Percentiles rank a stretch among this genome's conserved stretches.
Conservation (phyloP, 2,888 invertebrate genomes). For the Sabatieria punctata region DNA sequence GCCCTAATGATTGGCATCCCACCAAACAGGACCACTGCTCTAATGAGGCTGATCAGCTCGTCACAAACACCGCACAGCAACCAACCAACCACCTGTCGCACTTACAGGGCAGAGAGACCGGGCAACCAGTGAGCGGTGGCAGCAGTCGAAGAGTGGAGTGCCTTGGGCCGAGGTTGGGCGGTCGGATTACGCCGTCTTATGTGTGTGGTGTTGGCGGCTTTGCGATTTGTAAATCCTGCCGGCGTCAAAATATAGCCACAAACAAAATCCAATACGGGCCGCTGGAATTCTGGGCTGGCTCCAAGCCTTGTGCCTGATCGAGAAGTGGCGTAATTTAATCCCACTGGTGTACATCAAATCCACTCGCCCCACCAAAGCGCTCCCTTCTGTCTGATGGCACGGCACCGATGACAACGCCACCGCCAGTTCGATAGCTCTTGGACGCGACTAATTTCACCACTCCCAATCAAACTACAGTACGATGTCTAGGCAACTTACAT, state of each 20-base stretch:
- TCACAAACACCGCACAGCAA: neutral
- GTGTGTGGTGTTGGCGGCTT: neutral
- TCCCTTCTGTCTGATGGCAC: neutral
- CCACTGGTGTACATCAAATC: slow-evolving; percentile 5
- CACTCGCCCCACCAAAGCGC: neutral
- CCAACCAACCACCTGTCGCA: neutral
- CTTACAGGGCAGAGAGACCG: neutral
- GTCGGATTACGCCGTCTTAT: neutral
- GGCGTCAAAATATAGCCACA: slow-evolving; percentile 2
- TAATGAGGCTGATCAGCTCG: too few species aligned
- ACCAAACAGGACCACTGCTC: too few species aligned
- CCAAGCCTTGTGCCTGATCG: neutral
- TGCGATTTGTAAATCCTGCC: slow-evolving; percentile 2
- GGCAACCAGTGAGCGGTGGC: neutral
- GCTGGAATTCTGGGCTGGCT: neutral
- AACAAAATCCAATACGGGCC: slow-evolving; percentile 6
- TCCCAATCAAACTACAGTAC: too few species aligned
- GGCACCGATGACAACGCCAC: too few species aligned
- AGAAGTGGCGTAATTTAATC: slow-evolving; percentile 8
- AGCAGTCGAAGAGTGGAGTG: neutral
- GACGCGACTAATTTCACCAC: too few species aligned
- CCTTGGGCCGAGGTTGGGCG: slow-evolving; percentile 3
- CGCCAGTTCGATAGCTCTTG: too few species aligned
- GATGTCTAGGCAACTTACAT: too few species aligned
- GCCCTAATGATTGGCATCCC: too few species aligned